Conservation (phyloP, 1,140 invertebrate species). For the Drosophila mauritiana region DNA sequence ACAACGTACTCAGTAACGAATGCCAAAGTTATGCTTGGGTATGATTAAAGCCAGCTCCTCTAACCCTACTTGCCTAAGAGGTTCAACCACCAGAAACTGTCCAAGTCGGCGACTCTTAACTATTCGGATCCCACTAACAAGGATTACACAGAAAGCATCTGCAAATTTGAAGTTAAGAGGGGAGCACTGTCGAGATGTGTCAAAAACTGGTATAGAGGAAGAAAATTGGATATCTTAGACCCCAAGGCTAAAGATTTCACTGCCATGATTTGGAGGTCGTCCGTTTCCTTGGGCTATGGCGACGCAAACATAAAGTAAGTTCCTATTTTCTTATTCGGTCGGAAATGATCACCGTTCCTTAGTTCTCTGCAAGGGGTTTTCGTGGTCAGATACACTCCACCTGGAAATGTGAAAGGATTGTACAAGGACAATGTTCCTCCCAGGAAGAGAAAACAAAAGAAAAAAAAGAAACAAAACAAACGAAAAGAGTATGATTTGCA, state of each 20-base stretch:
- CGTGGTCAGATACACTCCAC: slow-evolving; percentile 11
- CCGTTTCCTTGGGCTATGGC: background rate
- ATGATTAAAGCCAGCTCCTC: background rate
- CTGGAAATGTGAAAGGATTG: background rate
- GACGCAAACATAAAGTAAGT: slow-evolving; percentile 4
- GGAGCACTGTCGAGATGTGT: background rate
- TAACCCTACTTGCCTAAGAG: too few species aligned
- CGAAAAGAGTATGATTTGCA: background rate
- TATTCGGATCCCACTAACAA: background rate
- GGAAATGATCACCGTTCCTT: background rate
- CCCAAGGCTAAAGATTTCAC: background rate
- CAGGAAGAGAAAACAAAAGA: background rate
- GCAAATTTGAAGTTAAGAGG: background rate
- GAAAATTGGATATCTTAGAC: background rate
- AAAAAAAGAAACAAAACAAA: background rate
- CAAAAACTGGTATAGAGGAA: background rate
- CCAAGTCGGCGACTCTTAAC: accelerated
- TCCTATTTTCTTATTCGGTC: background rate
- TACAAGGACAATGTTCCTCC: slow-evolving; percentile 5
- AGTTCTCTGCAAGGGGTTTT: background rate
- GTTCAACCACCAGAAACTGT: background rate
- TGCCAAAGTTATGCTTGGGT: background rate
- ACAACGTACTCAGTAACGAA: background rate
- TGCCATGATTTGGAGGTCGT: slow-evolving; percentile 11
- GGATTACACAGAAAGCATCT: slow-evolving; percentile 4